Conservation (phyloP, 2,113 vertebrate genomes). For the Gallinago jamesoni region DNA sequence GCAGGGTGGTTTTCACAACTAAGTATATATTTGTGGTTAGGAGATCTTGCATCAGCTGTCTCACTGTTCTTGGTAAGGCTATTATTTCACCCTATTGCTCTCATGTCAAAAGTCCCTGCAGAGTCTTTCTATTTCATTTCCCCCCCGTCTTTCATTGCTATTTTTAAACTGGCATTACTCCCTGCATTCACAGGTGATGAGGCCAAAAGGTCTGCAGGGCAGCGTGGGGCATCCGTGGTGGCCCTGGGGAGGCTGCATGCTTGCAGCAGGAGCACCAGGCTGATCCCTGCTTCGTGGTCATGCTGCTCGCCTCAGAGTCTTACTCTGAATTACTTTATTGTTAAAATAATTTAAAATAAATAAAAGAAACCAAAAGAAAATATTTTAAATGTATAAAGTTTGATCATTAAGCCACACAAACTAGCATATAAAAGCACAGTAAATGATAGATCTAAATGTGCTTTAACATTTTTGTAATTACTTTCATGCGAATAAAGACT, state of each 20-base stretch:
- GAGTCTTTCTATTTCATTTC: background rate
- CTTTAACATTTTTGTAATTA: background rate
- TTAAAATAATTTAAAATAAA: background rate
- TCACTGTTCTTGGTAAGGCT: background rate
- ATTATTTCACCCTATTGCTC: background rate
- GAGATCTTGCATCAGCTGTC: background rate
- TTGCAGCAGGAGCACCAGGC: background rate
- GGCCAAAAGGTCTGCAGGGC: background rate
- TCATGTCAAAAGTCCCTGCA: background rate
- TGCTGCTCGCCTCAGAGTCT: background rate
- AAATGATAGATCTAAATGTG: background rate
- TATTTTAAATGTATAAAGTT: background rate
- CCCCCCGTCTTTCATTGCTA: background rate
- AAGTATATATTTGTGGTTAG: background rate
- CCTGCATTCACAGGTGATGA: background rate
- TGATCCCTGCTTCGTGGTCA: background rate
- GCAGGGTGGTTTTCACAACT: background rate
- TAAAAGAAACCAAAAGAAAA: background rate
- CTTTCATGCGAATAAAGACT: background rate
- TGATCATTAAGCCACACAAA: background rate
- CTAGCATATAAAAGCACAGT: background rate
- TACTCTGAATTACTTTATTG: background rate
- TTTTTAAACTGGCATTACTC: background rate
- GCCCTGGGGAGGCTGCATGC: rapidly evolving
- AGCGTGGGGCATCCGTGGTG: too few relatives aligned